Evolutionary conservation across 2,113 vertebrate genomes (phyloP).

Genomic region (Eulemur macaco): DNA sequence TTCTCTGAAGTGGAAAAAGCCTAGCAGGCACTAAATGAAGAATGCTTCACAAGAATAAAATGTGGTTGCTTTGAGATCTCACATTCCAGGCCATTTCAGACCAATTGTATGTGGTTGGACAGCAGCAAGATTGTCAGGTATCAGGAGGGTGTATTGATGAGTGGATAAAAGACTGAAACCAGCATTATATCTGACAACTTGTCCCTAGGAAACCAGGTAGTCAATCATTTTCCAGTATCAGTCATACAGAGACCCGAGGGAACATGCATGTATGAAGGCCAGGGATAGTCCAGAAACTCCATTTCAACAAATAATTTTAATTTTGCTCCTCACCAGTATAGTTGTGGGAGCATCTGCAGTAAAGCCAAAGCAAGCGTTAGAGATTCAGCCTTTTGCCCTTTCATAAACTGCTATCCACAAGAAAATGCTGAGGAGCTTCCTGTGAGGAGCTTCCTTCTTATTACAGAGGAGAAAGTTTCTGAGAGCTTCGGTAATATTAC

Average conservation of each 20-base stretch:
- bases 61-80: background rate
- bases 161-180: background rate
- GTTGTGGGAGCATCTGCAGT: background rate
- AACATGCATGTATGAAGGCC: background rate
- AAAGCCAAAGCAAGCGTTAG: background rate
- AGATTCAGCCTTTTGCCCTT: background rate
- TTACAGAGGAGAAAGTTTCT: background rate
- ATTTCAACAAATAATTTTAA: background rate
- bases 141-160: background rate
- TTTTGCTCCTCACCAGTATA: background rate
- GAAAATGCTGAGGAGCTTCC: background rate
- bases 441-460: background rate
- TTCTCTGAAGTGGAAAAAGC: conserved; percentile 53
- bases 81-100: background rate
- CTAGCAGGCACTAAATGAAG: conserved; percentile 44
- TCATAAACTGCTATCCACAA: background rate
- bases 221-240: background rate
- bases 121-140: conserved; percentile 1
- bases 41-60: background rate
- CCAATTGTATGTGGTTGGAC: background rate
- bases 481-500: background rate
- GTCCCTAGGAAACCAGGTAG: background rate
- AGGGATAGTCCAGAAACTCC: background rate
- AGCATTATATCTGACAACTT: background rate
- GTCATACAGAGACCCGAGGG: background rate